These are phyloP conservation scores for Illadopsis cleaveri DNA, from an alignment of 2,113 vertebrate genomes.

Conservation along the genomic window DNA sequence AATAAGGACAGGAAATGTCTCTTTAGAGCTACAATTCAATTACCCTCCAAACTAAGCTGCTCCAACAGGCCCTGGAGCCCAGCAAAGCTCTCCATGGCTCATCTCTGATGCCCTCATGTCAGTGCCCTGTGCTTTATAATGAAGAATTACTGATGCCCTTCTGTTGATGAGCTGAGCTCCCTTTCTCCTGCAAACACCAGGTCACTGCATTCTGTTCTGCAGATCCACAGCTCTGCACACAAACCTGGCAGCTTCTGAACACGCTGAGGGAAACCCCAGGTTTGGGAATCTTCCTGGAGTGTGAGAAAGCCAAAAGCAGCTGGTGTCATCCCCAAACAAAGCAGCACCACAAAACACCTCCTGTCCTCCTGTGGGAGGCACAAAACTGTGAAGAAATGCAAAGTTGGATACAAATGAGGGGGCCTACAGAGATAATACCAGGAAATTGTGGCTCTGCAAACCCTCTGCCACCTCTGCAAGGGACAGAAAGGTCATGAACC, in stretches of 20 bases:
- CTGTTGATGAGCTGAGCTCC: background rate
- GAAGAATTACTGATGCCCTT: background rate
- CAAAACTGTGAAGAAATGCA: background rate
- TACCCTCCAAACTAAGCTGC: constrained; percentile 1
- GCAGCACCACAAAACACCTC: background rate
- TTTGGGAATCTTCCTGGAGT: background rate
- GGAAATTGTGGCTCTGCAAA: background rate
- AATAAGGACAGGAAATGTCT: background rate
- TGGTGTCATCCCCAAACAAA: background rate
- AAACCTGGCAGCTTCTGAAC: background rate
- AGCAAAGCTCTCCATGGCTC: background rate
- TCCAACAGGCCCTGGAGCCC: background rate
- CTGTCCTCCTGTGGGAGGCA: background rate
- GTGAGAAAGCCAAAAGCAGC: background rate
- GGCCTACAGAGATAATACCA: background rate
- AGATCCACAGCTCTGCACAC: background rate
- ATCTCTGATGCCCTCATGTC: background rate
- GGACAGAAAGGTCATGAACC: background rate
- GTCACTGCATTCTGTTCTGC: background rate
- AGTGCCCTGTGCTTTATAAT: background rate
- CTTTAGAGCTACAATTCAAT: background rate
- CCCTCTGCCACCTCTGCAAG: background rate
- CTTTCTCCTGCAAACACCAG: background rate
- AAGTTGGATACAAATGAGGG: accelerated
- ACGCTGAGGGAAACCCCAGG: accelerated